phyloP scores from a whole-genome alignment of 2,113 vertebrate genomes.

The Sclerurus mexicanus region DNA sequence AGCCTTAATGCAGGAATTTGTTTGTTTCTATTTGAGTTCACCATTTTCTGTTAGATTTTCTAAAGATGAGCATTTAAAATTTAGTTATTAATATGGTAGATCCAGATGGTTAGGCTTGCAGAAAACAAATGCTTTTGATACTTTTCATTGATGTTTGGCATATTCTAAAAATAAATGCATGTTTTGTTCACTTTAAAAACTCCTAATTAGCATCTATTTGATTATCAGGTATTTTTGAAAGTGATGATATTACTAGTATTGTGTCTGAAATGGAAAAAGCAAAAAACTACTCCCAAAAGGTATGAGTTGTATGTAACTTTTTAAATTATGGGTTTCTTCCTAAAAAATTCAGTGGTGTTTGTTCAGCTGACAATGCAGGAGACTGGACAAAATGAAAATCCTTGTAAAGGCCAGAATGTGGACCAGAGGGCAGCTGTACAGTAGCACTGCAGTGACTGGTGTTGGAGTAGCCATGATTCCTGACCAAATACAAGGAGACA shows the following conservation, averaged over 20 bases:
- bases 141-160: background rate
- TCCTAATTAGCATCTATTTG: background rate
- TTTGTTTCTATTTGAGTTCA: background rate
- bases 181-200: background rate
- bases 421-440: background rate
- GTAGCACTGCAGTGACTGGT: background rate
- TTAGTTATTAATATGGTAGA: background rate
- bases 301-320: background rate
- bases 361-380: background rate
- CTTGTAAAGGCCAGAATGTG: background rate
- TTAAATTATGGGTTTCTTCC: background rate
- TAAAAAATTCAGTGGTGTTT: background rate
- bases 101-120: background rate
- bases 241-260: slow-evolving; percentile 76
- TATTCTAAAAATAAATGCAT: background rate
- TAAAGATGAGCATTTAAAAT: background rate
- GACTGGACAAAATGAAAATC: background rate
- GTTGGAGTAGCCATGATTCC: background rate
- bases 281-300: slow-evolving; percentile 78
- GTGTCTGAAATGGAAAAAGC: slow-evolving; percentile 78
- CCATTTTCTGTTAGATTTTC: background rate
- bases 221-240: slow-evolving; percentile 78
- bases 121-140: background rate
- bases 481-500: background rate
- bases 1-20: background rate